Evolutionary conservation across 2,797 vertebrate species (phyloP).

Genomic region (Centropyge bicolor): DNA sequence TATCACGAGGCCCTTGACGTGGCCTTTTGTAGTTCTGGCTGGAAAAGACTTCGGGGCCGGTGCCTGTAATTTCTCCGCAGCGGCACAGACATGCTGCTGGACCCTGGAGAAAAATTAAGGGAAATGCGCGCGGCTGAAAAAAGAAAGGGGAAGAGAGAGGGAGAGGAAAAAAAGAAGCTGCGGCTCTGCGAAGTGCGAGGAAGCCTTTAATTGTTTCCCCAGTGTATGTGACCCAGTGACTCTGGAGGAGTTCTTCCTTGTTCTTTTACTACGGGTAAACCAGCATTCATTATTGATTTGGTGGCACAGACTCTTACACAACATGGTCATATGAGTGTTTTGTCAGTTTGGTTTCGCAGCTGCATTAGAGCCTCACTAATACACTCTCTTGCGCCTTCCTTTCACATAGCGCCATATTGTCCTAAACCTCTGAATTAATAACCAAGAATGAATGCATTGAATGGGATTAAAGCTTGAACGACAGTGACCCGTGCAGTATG

Average conservation of each 20-base stretch:
- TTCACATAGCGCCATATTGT: slow-evolving; percentile 44
- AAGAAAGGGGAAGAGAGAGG: slow-evolving; percentile 1
- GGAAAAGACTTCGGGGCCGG: slow-evolving; percentile 69
- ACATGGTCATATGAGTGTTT: slow-evolving; percentile 61
- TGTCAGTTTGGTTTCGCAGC: slow-evolving; percentile 52
- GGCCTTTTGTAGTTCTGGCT: slow-evolving; percentile 74
- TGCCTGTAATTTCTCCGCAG: slow-evolving; percentile 80
- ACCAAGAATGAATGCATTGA: slow-evolving; percentile 80
- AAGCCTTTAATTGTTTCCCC: slow-evolving; percentile 84
- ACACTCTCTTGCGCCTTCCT: slow-evolving; percentile 44
- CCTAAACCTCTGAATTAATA: slow-evolving; percentile 77
- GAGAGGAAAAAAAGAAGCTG: slow-evolving; percentile 37
- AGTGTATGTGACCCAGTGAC: slow-evolving; percentile 81
- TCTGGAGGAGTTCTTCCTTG: slow-evolving; percentile 72
- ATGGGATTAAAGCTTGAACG: slow-evolving; percentile 81
- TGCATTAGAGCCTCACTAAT: slow-evolving; percentile 42
- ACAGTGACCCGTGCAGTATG: slow-evolving; percentile 78
- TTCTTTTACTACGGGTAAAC: slow-evolving; percentile 75
- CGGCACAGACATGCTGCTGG: slow-evolving; percentile 66
- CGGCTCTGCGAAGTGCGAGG: slow-evolving; percentile 62
- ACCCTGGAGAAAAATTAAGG: slow-evolving; percentile 78
- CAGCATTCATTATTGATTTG: slow-evolving; percentile 82
- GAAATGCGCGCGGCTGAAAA: slow-evolving; percentile 52
- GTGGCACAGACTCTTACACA: slow-evolving; percentile 69
- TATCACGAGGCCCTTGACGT: slow-evolving; percentile 71